Conservation (phyloP, 1,140 invertebrate species). For the Marisa cornuarietis region DNA sequence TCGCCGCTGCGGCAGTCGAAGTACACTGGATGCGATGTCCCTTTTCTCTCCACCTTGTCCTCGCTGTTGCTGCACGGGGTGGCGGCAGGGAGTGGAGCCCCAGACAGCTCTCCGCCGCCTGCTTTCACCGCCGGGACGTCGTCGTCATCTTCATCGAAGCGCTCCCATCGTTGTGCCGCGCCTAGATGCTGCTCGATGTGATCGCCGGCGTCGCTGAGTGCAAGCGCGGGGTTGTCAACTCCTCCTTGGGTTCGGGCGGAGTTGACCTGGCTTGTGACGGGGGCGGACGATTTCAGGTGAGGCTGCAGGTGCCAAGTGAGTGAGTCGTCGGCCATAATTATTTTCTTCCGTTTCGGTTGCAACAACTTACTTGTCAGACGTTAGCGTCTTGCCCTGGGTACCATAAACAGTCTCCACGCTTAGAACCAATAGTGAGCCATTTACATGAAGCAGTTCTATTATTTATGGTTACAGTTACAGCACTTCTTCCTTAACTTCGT, state of each 20-base stretch:
- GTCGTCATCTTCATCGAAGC: slow-evolving; percentile 5
- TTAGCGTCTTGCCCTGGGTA: too few species aligned
- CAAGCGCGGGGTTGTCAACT: not conserved
- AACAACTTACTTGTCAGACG: not conserved
- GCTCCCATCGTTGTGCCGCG: not conserved
- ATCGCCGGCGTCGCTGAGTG: not conserved
- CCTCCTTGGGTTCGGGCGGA: not conserved
- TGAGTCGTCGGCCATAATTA: not conserved
- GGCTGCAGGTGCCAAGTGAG: not conserved
- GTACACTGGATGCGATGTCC: slow-evolving; percentile 25
- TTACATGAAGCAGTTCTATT: too few species aligned
- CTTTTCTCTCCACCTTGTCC: not conserved
- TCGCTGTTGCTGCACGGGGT: not conserved
- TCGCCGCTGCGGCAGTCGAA: slow-evolving; percentile 29
- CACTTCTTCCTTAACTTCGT: too few species aligned
- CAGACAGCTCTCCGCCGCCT: not conserved
- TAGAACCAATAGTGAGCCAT: too few species aligned
- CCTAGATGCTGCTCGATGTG: not conserved
- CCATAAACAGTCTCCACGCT: too few species aligned
- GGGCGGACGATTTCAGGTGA: not conserved
- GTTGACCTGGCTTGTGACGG: not conserved
- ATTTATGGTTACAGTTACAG: too few species aligned
- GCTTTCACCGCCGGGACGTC: not conserved
- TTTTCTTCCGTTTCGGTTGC: not conserved
- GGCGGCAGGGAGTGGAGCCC: too few species aligned